These are phyloP conservation scores for Magallana ariakensis DNA, from an alignment of 1,140 invertebrate genomes.

Conservation along the genomic window DNA sequence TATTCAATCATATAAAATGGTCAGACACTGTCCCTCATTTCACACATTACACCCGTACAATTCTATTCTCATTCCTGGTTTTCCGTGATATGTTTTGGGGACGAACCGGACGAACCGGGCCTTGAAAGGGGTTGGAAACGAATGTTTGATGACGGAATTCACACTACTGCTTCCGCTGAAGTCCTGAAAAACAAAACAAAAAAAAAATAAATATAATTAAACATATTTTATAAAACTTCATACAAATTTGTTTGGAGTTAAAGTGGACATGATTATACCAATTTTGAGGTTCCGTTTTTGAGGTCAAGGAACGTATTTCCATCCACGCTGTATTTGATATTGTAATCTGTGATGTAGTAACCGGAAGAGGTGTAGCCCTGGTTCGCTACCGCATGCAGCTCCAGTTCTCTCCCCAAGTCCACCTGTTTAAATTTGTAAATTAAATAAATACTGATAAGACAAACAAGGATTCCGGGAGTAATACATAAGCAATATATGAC, in stretches of 20 bases:
- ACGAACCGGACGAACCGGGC: conserved; percentile 61
- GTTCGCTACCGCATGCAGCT: conserved; percentile 59
- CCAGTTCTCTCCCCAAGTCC: conserved; percentile 55
- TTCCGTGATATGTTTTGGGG: conserved; percentile 54
- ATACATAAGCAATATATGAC: too few relatives aligned
- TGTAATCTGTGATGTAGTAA: conserved; percentile 52
- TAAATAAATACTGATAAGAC: too few relatives aligned
- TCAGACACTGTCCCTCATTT: not conserved
- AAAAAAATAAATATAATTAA: not conserved
- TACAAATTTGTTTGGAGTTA: not conserved
- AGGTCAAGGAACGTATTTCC: conserved; percentile 56
- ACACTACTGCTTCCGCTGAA: conserved; percentile 56
- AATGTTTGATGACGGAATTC: conserved; percentile 49
- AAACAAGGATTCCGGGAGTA: too few relatives aligned
- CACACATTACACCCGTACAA: conserved; percentile 59
- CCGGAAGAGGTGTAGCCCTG: conserved; percentile 58
- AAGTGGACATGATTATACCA: not conserved
- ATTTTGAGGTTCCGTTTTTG: conserved; percentile 20
- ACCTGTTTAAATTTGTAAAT: conserved; percentile 46
- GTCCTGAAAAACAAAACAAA: conserved; percentile 41
- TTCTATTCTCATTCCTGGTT: conserved; percentile 63
- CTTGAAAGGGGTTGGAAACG: conserved; percentile 48
- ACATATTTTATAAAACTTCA: not conserved
- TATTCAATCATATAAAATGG: too few relatives aligned
- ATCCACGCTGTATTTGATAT: conserved; percentile 59